A percentile compares a stretch with the other conserved stretches of the same genome.
Conservation (phyloP, 2,113 vertebrate genomes). For the Pangasianodon gigas region DNA sequence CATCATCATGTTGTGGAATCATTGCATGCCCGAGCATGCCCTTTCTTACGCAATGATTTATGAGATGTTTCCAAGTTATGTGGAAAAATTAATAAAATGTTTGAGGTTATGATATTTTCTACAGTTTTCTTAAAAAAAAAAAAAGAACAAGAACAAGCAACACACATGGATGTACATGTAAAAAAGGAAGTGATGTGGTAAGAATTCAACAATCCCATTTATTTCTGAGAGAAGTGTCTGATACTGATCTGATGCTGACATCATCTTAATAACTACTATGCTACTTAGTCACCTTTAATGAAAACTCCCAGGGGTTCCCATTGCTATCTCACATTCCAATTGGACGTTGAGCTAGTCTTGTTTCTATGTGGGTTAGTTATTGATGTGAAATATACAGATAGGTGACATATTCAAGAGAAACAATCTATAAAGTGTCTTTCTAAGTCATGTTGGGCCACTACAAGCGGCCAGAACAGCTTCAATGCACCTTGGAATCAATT, state of each 20-base stretch:
- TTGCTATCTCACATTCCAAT: not conserved
- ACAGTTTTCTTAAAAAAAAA: not conserved
- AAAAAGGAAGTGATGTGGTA: not conserved
- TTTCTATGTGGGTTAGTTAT: not conserved
- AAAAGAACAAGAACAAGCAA: not conserved
- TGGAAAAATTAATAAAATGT: slow-evolving; percentile 77
- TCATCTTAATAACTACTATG: not conserved
- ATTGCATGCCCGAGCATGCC: slow-evolving; percentile 82
- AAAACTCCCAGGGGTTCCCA: not conserved
- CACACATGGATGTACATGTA: not conserved
- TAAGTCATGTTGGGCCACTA: not conserved
- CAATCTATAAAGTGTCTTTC: not conserved
- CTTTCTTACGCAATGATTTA: slow-evolving; percentile 83
- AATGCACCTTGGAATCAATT: not conserved
- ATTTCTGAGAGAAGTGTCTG: not conserved
- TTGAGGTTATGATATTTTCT: slow-evolving; percentile 66
- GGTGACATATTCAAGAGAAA: not conserved
- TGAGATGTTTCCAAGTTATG: slow-evolving; percentile 80
- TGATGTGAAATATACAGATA: not conserved
- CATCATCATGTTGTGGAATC: slow-evolving; percentile 81
- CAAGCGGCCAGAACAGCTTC: not conserved
- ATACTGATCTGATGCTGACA: not conserved
- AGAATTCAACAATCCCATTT: not conserved
- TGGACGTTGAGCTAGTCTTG: not conserved
- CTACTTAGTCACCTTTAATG: not conserved